A percentile compares a stretch with the other conserved stretches of the same genome.
Conservation (phyloP, 2,797 vertebrate genomes). For the Chloroceryle inda region DNA sequence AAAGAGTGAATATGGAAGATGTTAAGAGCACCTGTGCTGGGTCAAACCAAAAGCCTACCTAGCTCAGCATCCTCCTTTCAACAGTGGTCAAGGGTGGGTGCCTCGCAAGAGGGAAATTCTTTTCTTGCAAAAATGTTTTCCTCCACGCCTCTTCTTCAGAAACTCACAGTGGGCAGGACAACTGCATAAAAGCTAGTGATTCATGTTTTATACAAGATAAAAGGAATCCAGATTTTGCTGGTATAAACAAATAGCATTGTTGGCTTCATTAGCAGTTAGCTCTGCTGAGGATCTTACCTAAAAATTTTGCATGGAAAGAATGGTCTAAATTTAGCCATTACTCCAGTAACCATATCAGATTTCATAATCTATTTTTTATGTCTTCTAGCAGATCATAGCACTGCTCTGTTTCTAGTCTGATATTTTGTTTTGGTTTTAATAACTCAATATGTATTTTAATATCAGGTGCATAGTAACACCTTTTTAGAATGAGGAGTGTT, state of each 20-base stretch:
- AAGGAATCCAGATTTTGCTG: slow-evolving; percentile 8
- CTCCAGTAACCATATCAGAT: background rate
- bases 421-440: slow-evolving; percentile 34
- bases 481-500: slow-evolving; percentile 13
- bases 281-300: background rate
- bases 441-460: slow-evolving; percentile 17
- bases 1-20: background rate
- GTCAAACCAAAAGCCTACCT: background rate
- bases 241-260: background rate
- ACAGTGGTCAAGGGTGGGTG: background rate
- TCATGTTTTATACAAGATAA: background rate
- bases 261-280: background rate
- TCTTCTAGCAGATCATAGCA: slow-evolving; percentile 10
- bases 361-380: slow-evolving; percentile 12
- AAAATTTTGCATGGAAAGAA: background rate
- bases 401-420: slow-evolving; percentile 30
- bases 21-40: background rate
- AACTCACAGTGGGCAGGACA: background rate
- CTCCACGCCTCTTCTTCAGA: background rate
- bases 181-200: background rate
- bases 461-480: slow-evolving; percentile 31
- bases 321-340: background rate
- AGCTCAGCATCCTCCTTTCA: background rate
- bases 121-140: background rate
- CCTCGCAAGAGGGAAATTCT: background rate